Percentiles rank a stretch among this genome's conserved stretches.
phyloP scores from a whole-genome alignment of 1,140 invertebrate genomes.

The Cherax destructor region DNA sequence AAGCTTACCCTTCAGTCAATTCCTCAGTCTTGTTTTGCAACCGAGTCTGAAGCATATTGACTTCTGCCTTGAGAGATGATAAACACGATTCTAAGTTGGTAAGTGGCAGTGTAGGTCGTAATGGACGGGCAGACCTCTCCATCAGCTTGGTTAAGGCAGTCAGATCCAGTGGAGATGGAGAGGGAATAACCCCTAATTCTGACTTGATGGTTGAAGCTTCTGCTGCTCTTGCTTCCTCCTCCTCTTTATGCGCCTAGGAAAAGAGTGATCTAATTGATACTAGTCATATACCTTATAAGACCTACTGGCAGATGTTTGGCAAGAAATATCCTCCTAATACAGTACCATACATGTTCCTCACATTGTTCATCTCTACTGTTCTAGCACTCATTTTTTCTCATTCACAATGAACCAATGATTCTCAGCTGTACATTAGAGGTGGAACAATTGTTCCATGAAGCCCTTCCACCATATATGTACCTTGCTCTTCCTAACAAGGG shows the following conservation, averaged over 20 bases:
- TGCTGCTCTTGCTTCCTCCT: constrained; percentile 22
- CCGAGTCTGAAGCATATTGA: constrained; percentile 52
- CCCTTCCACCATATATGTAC: too few species aligned
- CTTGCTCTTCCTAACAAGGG: too few species aligned
- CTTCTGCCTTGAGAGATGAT: constrained; percentile 52
- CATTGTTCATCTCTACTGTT: neutral
- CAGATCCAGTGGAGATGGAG: constrained; percentile 41
- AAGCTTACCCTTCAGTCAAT: constrained; percentile 29
- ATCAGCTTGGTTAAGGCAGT: constrained; percentile 45
- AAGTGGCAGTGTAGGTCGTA: constrained; percentile 8
- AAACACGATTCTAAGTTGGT: constrained; percentile 47
- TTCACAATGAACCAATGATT: too few species aligned
- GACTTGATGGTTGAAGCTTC: constrained; percentile 15
- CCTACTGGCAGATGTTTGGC: too few species aligned
- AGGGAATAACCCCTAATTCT: constrained; percentile 38
- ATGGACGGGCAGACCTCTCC: constrained; percentile 33
- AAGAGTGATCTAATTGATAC: too few species aligned
- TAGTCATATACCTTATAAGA: too few species aligned
- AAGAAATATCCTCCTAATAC: neutral
- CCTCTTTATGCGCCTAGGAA: constrained; percentile 27
- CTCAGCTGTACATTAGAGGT: too few species aligned
- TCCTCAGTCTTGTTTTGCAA: constrained; percentile 32
- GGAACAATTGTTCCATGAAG: too few species aligned
- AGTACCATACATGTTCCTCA: neutral
- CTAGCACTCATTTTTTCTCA: too few species aligned